Base-by-base conservation (phyloP, 23 tunicate genomes). In the Halocynthia roretzi region DNA sequence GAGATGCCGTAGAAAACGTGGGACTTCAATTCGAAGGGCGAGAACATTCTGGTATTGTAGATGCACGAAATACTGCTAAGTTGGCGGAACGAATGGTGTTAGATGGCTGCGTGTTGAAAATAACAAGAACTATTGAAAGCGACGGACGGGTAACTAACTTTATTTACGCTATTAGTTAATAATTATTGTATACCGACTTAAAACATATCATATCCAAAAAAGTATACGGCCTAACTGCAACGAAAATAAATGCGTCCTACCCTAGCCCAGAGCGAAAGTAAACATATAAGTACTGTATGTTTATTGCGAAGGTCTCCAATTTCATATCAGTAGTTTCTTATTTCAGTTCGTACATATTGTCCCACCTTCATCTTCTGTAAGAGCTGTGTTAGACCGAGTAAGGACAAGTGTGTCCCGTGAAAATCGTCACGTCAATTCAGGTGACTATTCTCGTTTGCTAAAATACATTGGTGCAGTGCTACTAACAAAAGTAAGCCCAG, bases 1-100 rank as follows among this genome's bases (percentile, higher is more conserved):
- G 66, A 10, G 78, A 74, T 44, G 78, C 78, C 6, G 22, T 74
- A 5, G 78, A 74, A 74, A 54, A 74, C 5, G 78, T 55, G 18
- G 78, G 62, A 2, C 56, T 74, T 8, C 20, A 52, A 53, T 74
- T 74, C 56, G 78, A 74, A 74, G 78, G 78, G 8, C 17, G 62
- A 20, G 78, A 22, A 15, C 78, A 74, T 6, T 74, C 78, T 8
- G 78, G 78, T 0, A 74, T 74, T 52, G 62, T 52, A 8, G 78
- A 74, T 55, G 54, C 78, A 22, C 62, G 66, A 74, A 74, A 74
- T 31, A 74, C 78, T 44, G 78, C 78, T 4, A 54, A 23, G 14
- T 6, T 74, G 2, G 78, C 78, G 9, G 50, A 44, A 22, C 19
- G 15, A 5, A 74, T 74, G 78, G 51, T 74, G 18, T 15, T 8